Evolutionary conservation across 1,140 invertebrate species (phyloP).

Genomic region (Lepidurus couesii): DNA sequence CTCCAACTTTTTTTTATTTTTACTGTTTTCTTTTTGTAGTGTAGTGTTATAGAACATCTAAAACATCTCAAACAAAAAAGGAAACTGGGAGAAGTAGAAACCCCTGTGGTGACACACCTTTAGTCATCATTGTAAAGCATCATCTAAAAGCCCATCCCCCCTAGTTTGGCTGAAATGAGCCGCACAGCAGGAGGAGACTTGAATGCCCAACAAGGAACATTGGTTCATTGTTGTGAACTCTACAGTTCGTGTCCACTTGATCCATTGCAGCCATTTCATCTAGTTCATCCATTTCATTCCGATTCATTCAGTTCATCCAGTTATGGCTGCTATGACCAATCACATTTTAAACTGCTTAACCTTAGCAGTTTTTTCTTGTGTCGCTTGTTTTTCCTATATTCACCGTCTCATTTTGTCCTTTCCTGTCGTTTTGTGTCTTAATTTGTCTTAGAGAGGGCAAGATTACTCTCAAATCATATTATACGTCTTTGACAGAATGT

Average conservation of each 20-base stretch:
- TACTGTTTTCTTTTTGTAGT: no score
- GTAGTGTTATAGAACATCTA: no score
- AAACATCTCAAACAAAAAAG: neutral
- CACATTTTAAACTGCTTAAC: no score
- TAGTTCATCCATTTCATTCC: neutral
- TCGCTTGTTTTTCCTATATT: no score
- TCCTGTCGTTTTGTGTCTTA: no score
- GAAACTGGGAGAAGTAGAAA: neutral
- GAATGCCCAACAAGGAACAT: neutral
- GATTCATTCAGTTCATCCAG: neutral
- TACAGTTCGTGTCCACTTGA: neutral
- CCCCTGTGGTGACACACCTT: conserved; percentile 7
- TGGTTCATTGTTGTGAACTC: neutral
- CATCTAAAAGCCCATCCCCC: neutral
- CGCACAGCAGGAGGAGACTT: neutral
- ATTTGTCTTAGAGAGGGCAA: neutral
- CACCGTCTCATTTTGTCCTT: no score
- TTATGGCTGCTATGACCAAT: no score
- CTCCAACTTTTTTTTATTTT: no score
- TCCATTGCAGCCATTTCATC: neutral
- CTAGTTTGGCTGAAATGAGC: neutral
- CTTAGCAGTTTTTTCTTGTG: no score
- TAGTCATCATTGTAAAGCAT: neutral
- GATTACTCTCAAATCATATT: neutral
- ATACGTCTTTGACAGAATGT: neutral